Conservation (phyloP, 2,113 vertebrate species). For the Copsychus sechellarum region DNA sequence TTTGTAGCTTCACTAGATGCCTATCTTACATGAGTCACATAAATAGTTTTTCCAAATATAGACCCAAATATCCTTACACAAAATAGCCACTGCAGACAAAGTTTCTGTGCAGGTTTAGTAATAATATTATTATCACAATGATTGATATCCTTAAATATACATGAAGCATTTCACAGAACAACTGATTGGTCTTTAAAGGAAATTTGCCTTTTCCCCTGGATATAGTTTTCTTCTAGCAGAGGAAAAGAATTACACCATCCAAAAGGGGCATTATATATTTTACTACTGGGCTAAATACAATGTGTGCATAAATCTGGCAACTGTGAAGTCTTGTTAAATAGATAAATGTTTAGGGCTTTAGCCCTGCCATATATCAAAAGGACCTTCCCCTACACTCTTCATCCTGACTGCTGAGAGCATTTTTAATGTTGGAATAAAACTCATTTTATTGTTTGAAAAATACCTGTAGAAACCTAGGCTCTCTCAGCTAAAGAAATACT, state of each 20-base stretch:
- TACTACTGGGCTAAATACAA: constrained; percentile 18
- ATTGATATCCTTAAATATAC: neutral
- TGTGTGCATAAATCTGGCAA: constrained; percentile 16
- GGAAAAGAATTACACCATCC: constrained; percentile 5
- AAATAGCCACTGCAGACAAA: neutral
- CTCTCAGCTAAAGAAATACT: neutral
- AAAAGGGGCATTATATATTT: constrained; percentile 48
- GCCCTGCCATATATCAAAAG: neutral
- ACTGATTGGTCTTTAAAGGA: neutral
- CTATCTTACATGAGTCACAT: accelerated
- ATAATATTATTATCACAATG: neutral
- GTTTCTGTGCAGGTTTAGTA: neutral
- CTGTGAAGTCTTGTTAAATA: constrained; percentile 39
- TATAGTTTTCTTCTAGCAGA: constrained; percentile 4
- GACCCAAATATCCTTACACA: neutral
- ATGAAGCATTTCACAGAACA: neutral
- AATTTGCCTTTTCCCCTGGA: neutral
- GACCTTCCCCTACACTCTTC: neutral
- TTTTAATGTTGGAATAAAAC: neutral
- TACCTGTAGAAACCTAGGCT: neutral
- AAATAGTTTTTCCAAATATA: neutral
- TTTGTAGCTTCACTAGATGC: neutral
- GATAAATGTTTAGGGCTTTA: constrained; percentile 32
- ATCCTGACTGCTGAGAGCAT: neutral
- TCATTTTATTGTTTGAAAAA: constrained; percentile 10